These are phyloP conservation scores for Leuctra nigra DNA, from an alignment of 2,888 invertebrate species.

Conservation along the genomic window DNA sequence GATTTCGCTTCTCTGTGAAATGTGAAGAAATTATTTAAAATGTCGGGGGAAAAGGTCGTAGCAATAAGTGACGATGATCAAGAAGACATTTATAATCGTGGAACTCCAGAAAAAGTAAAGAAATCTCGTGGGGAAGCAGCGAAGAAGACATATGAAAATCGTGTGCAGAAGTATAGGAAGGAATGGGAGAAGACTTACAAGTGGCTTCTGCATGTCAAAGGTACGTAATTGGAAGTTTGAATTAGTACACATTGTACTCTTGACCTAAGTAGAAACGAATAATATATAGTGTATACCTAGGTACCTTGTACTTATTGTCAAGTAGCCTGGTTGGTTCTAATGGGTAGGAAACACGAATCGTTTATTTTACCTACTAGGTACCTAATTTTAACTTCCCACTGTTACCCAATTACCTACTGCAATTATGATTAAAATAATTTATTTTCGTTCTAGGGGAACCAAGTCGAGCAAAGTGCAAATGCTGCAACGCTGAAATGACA, in stretches of 20 bases:
- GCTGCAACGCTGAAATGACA: background rate
- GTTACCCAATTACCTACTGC: no score
- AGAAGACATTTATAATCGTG: no score
- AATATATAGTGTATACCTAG: no score
- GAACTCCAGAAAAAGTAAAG: conserved; percentile 4
- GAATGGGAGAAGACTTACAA: background rate
- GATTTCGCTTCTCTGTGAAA: no score
- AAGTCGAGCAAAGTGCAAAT: background rate
- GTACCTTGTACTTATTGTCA: background rate
- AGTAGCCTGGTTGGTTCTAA: no score
- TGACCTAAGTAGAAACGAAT: no score
- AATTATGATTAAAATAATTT: background rate
- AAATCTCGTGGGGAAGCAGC: background rate
- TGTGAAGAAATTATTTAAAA: no score
- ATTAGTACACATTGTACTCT: background rate
- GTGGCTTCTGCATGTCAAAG: background rate
- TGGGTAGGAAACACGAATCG: no score
- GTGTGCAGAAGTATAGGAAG: background rate
- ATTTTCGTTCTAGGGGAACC: background rate
- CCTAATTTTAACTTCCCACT: no score
- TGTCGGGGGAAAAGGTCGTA: no score
- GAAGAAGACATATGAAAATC: background rate
- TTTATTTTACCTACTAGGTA: no score
- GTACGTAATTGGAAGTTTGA: background rate
- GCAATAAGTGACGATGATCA: no score